phyloP scores from a whole-genome alignment of 92 coral and sea anemone genomes.

The Porites lobata region DNA sequence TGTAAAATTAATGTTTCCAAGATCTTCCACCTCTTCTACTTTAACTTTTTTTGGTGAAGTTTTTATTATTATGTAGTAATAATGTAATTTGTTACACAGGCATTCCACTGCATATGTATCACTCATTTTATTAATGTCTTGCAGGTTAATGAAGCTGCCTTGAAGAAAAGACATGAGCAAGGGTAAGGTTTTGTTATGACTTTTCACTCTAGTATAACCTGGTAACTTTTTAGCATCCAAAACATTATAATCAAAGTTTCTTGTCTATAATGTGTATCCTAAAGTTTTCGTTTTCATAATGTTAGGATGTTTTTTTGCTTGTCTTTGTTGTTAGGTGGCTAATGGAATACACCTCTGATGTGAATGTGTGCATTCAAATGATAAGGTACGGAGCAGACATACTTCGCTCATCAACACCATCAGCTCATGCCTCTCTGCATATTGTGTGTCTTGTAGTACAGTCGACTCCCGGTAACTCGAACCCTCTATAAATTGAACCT shows the following conservation, averaged over 20 bases:
- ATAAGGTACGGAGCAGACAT: constrained; percentile 64
- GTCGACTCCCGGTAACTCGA: no score
- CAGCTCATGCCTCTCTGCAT: not conserved
- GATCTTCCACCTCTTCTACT: no score
- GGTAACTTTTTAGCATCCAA: no score
- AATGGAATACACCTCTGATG: constrained; percentile 85
- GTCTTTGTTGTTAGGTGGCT: constrained; percentile 76
- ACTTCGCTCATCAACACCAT: not conserved
- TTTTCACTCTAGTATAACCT: no score
- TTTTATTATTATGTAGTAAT: no score
- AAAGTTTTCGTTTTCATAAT: not conserved
- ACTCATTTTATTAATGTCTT: not conserved
- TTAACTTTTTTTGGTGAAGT: no score
- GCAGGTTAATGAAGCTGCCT: constrained; percentile 86
- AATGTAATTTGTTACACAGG: no score
- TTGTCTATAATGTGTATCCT: not conserved
- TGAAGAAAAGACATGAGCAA: constrained; percentile 89
- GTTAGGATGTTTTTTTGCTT: no score
- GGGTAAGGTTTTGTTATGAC: constrained; percentile 68
- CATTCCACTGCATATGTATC: not conserved
- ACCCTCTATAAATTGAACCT: no score
- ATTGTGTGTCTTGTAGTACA: no score
- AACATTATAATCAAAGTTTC: not conserved
- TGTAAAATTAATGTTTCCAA: no score
- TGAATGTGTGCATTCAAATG: constrained; percentile 75